Base-by-base conservation (phyloP, 2,888 invertebrate species). In the Seladonia tumulorum region DNA sequence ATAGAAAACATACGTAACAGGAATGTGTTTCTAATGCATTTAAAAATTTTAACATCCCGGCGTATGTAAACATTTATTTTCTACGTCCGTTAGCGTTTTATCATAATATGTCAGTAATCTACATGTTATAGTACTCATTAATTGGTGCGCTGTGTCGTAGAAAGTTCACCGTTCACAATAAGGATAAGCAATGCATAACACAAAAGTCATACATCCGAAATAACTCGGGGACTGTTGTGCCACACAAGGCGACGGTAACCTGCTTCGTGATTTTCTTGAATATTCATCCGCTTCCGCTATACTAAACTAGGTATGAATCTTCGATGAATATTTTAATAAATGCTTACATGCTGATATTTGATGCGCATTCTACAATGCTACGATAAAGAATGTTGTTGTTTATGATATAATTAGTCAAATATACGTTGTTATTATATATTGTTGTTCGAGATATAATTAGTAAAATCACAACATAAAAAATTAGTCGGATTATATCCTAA, bases 141-240 rank as follows among this genome's bases (percentile, higher is more conserved):
- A 16, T 29, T 10, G 29, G 16, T 5, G 16, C 42, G 22, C 5
- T 22, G 22, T 16, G 18, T 25, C 29, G 75, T 49, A n/a, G 18
- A 22, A 39, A 74, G 63, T 71, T 74, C 73, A 80, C 76, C 76
- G 74, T 83, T 45, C 74, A 22, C 79, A 71, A 86, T 76, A 83
- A 85, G 68, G 68, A 63, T 85, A 82, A 89, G 83, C 85, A 83
- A 87, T 82, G 82, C 86, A 81, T 79, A 86, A 82, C 84, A 60
- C 87, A 84, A 78, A 82, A 85, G 85, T 86, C 83, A 73, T 85
- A 81, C 76, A 82, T 57, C 39, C 35, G 45, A 74, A 47, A 84
- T 82, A 78, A 74, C 82, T 81, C n/a, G 77, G 42, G 81, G 72
- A 53, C 76, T 81, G 60, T 74, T 60, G 70, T 82, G 68, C 60